phyloP scores from a whole-genome alignment of 2,113 vertebrate species.

The Platichthys flesus region DNA sequence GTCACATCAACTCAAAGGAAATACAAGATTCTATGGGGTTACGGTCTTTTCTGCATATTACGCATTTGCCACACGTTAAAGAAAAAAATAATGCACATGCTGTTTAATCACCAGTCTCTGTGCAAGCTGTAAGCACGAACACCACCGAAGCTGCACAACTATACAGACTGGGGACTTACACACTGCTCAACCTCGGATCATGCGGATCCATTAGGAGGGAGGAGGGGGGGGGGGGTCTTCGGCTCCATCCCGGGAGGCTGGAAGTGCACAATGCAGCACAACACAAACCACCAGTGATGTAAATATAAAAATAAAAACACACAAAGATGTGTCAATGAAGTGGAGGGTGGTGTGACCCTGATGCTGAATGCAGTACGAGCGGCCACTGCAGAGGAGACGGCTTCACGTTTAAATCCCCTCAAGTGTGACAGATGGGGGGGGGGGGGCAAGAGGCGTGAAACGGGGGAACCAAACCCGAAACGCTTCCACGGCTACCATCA shows the following conservation, averaged over 20 bases:
- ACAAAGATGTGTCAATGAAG: too few species aligned
- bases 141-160: background rate
- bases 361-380: conserved; percentile 31
- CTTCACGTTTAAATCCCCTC: background rate
- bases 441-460: background rate
- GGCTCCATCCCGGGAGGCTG: conserved; percentile 7
- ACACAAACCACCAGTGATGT: background rate
- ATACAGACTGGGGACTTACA: background rate
- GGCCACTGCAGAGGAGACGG: conserved; percentile 33
- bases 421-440: conserved; percentile 10
- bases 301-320: background rate
- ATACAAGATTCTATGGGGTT: too few species aligned
- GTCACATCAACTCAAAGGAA: too few species aligned
- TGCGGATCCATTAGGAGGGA: conserved; percentile 14
- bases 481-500: too few species aligned
- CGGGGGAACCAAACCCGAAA: too few species aligned
- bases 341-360: conserved; percentile 14
- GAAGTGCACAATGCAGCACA: conserved; percentile 14
- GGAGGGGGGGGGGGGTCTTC: background rate
- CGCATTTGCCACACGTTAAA: background rate
- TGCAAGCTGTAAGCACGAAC: too few species aligned
- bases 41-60: background rate
- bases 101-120: background rate
- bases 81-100: background rate
- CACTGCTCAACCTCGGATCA: conserved; percentile 21